Base-by-base conservation (phyloP, 2,888 invertebrate species). In the Criorhina ranunculi region DNA sequence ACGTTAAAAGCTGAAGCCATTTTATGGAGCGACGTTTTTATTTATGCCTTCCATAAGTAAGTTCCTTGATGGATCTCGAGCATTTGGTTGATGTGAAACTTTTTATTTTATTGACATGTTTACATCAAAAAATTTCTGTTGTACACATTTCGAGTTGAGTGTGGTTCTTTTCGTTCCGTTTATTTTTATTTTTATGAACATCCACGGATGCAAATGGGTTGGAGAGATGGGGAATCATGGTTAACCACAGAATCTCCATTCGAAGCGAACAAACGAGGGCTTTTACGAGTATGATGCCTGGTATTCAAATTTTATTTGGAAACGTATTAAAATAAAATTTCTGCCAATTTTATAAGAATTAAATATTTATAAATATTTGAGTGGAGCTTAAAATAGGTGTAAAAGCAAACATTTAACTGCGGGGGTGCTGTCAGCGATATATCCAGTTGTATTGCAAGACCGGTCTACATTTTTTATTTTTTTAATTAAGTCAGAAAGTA, bases 311-410 rank as follows among this genome's bases (percentile, higher is more conserved):
- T 55, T 62, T 77, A 77, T 77, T 53, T 60, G 51, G 35, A 69
- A 69, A 77, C 51, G 35, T 60, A 77, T 77, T 60, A 69, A 77
- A 77, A 59, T 51, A 24, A 67, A 77, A 69, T 77, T 67, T 59
- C 35, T 33, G 57, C 49, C 42, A 67, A 77, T 77, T 77, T 69
- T 69, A 53, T 29, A 60, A 60, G 33, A 77, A 69, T 77, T 69
- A 67, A 77, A 77, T 77, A 77, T 77, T 77, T 69, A 77, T 69
- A 59, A 40, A 59, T 33, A 12, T 40, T 67, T 59, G 15, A 44
- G 59, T 51, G 49, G 42, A 24, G 33, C 42, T 40, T 53, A 35
- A 37, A 62, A 51, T 55, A 49, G 9, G 66, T 51, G 49, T 60
- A 60, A 60, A 72, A 40, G 31, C 31, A 31, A 42, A 42, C 42